Base-by-base conservation (phyloP, 2,113 vertebrate genomes). In the Paradoxurus hermaphroditus region DNA sequence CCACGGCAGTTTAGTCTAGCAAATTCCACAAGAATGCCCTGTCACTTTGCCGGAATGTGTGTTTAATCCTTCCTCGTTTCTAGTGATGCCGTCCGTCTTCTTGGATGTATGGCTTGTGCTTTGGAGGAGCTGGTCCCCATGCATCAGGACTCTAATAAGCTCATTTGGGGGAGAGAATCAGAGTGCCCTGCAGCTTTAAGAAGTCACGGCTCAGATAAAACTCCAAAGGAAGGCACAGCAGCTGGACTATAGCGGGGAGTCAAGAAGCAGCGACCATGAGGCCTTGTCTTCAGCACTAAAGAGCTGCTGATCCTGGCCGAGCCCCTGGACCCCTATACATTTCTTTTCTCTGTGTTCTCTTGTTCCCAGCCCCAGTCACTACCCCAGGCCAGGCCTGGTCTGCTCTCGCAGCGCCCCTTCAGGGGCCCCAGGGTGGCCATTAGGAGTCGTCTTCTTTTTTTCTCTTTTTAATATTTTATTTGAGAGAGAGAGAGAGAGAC, bases 1-100 rank as follows among this genome's bases (percentile, higher is more conserved):
- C 72, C 36, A 56, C 89, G 73, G 73, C 10, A 94, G 94, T 97
- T 97, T 86, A 95, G 95, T 98, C 96, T 97, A 87, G 73, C 6
- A 19, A 81, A 41, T 90, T 90, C 87, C 34, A 25, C 27, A 56
- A 70, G 96, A 75, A 70, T 6, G 75, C 29, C 53, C 39, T 31
- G 53, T 91, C 92, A 84, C 72, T 46, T 75, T 27, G 78, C 78
- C 8, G 51, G 97, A 97, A 95, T 96, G 89, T 51, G 63, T n/a
- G 94, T 81, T 79, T 94, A 34, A 44, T 87, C 91, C 92, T 63
- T 70, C 46, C 13, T 82, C 83, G 62, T 82, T 94, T 92, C 84
- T 56, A 88, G 77, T 10, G 39, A 46, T 72, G 81, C 56, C 1
- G 2, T 36, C 68, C 39, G 16, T 77, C 51, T 29, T 65, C 73